Evolutionary conservation across 2,113 vertebrate genomes (phyloP).

Genomic region (Phoxinus phoxinus): DNA sequence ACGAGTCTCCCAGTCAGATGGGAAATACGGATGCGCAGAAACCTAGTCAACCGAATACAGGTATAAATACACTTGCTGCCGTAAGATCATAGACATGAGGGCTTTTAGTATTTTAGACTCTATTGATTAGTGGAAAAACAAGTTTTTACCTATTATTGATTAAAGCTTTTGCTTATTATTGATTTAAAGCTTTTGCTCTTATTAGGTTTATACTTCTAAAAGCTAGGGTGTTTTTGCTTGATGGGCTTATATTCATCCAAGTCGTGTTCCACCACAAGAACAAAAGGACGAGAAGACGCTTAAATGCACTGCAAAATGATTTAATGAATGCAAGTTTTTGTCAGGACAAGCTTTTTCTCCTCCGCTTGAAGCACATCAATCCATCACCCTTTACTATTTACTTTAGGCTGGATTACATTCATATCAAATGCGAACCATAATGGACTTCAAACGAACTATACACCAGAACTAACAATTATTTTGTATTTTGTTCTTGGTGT

Average conservation of each 20-base stretch:
- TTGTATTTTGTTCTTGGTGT: neutral
- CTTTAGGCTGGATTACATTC: neutral
- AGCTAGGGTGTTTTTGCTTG: too few species aligned
- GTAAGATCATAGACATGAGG: neutral
- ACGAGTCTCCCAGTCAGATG: conserved; percentile 43
- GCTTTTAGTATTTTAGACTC: neutral
- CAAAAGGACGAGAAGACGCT: too few species aligned
- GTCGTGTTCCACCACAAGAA: too few species aligned
- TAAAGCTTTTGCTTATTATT: too few species aligned
- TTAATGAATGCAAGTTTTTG: neutral
- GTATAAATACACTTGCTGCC: conserved; percentile 36
- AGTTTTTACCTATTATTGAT: too few species aligned
- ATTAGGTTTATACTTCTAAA: too few species aligned
- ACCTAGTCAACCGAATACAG: neutral
- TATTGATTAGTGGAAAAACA: too few species aligned
- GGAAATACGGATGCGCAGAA: neutral
- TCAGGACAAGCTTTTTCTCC: neutral
- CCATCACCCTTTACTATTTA: neutral
- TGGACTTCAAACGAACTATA: neutral
- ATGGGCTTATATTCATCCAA: too few species aligned
- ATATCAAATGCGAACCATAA: neutral
- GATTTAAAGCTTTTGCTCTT: too few species aligned
- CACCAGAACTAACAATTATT: neutral
- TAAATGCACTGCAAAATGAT: too few species aligned
- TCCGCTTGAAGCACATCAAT: neutral